Conservation (phyloP, 1,140 invertebrate genomes). For the Trichonephila clavipes region DNA sequence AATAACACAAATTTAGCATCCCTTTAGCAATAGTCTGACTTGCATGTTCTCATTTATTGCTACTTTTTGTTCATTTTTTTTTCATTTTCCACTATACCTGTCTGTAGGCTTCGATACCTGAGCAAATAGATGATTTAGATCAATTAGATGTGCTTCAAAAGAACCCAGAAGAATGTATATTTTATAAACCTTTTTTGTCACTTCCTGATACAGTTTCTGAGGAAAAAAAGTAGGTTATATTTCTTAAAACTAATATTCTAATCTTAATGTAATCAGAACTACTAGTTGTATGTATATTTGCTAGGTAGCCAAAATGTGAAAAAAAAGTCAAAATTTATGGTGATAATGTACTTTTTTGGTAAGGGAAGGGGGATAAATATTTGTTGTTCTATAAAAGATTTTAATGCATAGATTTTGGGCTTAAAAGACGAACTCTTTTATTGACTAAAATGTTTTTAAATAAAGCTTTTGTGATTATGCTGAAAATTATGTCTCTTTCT, state of each 20-base stretch:
- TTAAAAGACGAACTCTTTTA: too few relatives aligned
- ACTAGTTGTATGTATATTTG: not conserved
- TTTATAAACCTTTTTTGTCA: constrained; percentile 58
- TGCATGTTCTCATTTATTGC: not conserved
- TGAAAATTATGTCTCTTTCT: too few relatives aligned
- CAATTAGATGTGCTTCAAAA: constrained; percentile 43
- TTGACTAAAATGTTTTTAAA: too few relatives aligned
- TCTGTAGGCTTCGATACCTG: constrained; percentile 22
- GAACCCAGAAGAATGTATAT: constrained; percentile 50
- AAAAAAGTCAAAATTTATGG: too few relatives aligned
- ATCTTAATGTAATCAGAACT: not conserved
- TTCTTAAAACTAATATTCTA: not conserved
- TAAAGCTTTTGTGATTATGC: too few relatives aligned
- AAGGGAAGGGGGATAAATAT: too few relatives aligned
- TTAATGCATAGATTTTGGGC: too few relatives aligned
- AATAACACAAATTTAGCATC: not conserved
- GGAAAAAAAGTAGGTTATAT: constrained; percentile 36
- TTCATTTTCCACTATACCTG: not conserved
- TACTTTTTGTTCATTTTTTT: not conserved
- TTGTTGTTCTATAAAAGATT: too few relatives aligned
- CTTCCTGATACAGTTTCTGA: constrained; percentile 51
- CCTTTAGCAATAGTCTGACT: not conserved
- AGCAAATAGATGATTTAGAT: constrained; percentile 30
- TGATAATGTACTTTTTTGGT: too few relatives aligned
- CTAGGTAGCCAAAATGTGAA: too few relatives aligned